A percentile compares a stretch with the other conserved stretches of the same genome.
These are phyloP conservation scores for Channa striata DNA, from an alignment of 2,797 vertebrate species.

Conservation along the genomic window DNA sequence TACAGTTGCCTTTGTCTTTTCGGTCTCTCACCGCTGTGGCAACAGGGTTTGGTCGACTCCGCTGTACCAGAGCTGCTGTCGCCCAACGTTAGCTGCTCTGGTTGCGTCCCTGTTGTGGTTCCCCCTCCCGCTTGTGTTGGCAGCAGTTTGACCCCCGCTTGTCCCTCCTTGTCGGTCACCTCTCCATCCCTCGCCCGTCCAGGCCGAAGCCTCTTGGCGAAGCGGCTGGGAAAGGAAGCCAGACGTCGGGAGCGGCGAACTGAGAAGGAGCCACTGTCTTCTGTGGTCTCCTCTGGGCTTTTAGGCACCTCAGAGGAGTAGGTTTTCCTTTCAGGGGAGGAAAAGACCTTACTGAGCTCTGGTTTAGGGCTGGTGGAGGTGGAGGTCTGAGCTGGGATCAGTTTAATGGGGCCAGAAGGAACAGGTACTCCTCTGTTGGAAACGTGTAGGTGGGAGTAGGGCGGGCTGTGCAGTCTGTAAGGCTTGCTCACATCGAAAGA, in stretches of 20 bases:
- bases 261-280: slow-evolving; percentile 80
- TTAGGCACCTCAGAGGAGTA: slow-evolving; percentile 26
- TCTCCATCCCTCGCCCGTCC: slow-evolving; percentile 44
- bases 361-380: slow-evolving; percentile 44
- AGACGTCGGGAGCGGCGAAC: slow-evolving; percentile 94
- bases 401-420: slow-evolving; percentile 29
- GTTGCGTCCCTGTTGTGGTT: slow-evolving; percentile 45
- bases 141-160: slow-evolving; percentile 50
- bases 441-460: slow-evolving; percentile 81
- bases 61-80: slow-evolving; percentile 9
- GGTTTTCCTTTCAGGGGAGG: slow-evolving; percentile 48
- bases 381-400: slow-evolving; percentile 38
- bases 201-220: slow-evolving; percentile 80
- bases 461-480: slow-evolving; percentile 92
- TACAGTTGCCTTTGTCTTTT: not conserved
- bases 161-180: slow-evolving; percentile 42
- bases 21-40: slow-evolving; percentile 73
- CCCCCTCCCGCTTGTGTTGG: slow-evolving; percentile 55
- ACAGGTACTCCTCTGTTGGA: slow-evolving; percentile 40
- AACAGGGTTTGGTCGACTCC: slow-evolving; percentile 63
- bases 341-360: slow-evolving; percentile 70
- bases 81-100: slow-evolving; percentile 14
- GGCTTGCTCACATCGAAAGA: slow-evolving; percentile 95
- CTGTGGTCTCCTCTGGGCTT: slow-evolving; percentile 47
- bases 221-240: slow-evolving; percentile 91